These are phyloP conservation scores for Otolemur garnettii DNA, from an alignment of 2,113 vertebrate species.

Conservation along the genomic window DNA sequence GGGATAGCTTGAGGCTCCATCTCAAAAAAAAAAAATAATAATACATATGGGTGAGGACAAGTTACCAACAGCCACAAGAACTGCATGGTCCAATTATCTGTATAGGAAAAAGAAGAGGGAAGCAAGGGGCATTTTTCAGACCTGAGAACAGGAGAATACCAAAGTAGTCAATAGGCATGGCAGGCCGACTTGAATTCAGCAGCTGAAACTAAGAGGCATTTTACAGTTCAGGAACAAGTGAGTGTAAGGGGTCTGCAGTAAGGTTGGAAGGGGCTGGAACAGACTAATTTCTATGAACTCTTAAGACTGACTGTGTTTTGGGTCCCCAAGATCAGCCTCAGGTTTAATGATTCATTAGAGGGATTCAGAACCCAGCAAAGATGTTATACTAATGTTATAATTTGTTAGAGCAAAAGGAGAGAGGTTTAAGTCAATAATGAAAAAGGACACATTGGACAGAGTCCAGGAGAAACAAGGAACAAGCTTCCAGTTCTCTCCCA, in stretches of 20 bases:
- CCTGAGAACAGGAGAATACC: neutral
- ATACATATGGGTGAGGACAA: neutral
- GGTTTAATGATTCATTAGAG: neutral
- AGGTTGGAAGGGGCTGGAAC: neutral
- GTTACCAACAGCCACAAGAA: neutral
- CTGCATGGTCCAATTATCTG: neutral
- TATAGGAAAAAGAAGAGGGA: constrained; percentile 3
- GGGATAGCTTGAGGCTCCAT: too few relatives aligned
- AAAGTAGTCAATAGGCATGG: neutral
- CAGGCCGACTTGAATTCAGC: neutral
- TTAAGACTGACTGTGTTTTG: neutral
- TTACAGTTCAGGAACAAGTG: neutral
- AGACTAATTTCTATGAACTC: neutral
- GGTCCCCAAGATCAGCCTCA: neutral
- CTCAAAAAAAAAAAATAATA: too few relatives aligned
- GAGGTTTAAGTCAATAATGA: neutral
- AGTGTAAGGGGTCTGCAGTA: neutral
- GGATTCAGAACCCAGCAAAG: constrained; percentile 23
- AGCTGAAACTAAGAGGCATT: neutral
- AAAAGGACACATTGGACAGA: neutral
- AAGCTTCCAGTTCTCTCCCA: neutral
- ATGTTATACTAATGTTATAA: neutral
- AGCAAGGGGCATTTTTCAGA: neutral
- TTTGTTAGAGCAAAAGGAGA: neutral
- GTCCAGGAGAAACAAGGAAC: neutral